A percentile compares a stretch with the other conserved stretches of the same genome.
Conservation (phyloP, 1,140 invertebrate genomes). For the Onthophagus taurus region DNA sequence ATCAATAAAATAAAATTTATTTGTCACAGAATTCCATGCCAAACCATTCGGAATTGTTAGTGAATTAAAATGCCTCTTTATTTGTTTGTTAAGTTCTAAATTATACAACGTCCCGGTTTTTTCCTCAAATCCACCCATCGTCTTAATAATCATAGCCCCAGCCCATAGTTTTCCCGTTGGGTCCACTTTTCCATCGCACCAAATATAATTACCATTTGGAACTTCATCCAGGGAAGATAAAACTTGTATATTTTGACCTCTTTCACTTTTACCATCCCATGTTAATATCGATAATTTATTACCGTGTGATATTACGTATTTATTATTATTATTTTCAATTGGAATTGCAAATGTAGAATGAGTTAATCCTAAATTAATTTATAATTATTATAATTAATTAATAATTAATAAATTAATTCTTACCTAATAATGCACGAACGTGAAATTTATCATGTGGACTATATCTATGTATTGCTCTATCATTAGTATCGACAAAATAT, state of each 20-base stretch:
- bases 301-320: conserved; percentile 23
- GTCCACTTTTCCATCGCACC: conserved; percentile 80
- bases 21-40: conserved; percentile 57
- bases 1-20: conserved; percentile 66
- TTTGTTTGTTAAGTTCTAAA: conserved; percentile 4
- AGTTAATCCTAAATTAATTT: background rate
- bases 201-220: conserved; percentile 41
- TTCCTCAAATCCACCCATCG: background rate
- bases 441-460: conserved; percentile 9
- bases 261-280: conserved; percentile 24
- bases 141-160: conserved; percentile 28
- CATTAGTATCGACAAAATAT: conserved; percentile 53
- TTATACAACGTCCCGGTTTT: conserved; percentile 11
- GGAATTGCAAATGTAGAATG: conserved; percentile 6
- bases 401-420: background rate
- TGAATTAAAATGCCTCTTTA: conserved; percentile 8
- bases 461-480: conserved; percentile 35
- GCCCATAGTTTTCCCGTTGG: conserved; percentile 61
- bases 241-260: conserved; percentile 30
- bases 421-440: conserved; percentile 14
- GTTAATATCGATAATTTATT: conserved; percentile 21
- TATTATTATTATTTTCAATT: conserved; percentile 5
- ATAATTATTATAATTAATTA: background rate
- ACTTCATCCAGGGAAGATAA: conserved; percentile 27
- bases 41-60: conserved; percentile 55